Base-by-base conservation (phyloP, 2,797 vertebrate genomes). In the Anableps anableps region DNA sequence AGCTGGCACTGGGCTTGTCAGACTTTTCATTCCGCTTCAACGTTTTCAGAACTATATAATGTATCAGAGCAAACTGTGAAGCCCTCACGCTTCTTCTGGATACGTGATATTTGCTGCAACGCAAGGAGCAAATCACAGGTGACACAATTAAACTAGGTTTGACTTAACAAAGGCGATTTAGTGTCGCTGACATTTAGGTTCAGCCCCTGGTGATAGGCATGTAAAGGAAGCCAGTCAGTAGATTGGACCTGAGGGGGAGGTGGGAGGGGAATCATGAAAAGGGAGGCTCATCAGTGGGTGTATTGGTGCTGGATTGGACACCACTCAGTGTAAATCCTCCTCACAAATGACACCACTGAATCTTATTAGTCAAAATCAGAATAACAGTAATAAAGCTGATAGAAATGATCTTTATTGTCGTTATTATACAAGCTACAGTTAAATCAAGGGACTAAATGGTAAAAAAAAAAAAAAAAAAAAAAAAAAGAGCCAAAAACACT, bases 181-280 rank as follows among this genome's bases (percentile, higher is more conserved):
- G 92, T 97, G 97, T 97, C 96, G 96, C 95, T 98, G 97, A 98
- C 97, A 98, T 99, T 98, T 97, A 98, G 94, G 94, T 94, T 96
- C 95, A 97, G 97, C 97, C 96, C 90, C 95, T 96, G 96, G 97
- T 95, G 96, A 97, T 96, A 96, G 96, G 97, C 95, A 96, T 96
- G 97, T 97, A 97, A 96, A 97, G 96, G 95, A 95, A 95, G 95
- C 95, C 95, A 96, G 97, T 97, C 97, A 97, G 97, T 97, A 97
- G 95, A 97, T 97, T 97, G 96, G 96, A 95, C 95, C 95, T 93
- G 78, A 17, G 76, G 93, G 38, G 79, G 21, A 77, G 5, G 53
- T 2, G 79, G 34, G 79, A 11, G 81, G 93, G 1, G 77, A 1
- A 76, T 91, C 87, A 50, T 71, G 74, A 74, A 82, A 70, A 72